Evolutionary conservation across 2,888 invertebrate genomes (phyloP), one percentile per base, ranked within the genome.

Genomic region (Nomada hirtipes): DNA sequence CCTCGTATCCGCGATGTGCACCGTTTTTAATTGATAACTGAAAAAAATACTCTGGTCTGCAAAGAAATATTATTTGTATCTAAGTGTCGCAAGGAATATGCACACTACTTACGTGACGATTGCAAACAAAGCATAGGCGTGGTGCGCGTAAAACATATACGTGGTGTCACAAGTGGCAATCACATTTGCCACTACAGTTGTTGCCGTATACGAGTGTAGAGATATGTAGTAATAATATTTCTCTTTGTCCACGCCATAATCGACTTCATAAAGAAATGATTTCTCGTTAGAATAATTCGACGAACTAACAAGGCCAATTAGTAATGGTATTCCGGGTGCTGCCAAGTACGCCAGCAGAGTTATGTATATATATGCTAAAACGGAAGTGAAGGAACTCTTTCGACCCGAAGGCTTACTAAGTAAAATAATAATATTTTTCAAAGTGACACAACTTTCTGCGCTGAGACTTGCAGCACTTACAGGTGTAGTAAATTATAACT

Each of bases 91-190:
- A 7, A 1, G 3, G 9, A 52, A 52, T 47, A 9, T 36, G 36
- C 0, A 23, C 18, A 36, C 4, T 3, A 0, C 36, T 42, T 50
- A 74, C 74, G 59, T 44, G 1, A 52, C 50, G n/a, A 74, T 42
- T 15, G 60, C 57, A 42, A 74, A 74, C 7, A 67, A 59, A 42
- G 65, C 50, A 18, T 10, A 74, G n/a, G 59, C 57, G n/a, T 74
- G 73, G 47, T 74, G 73, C 7, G 36, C 47, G 2, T 53, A 61
- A 0, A 74, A 2, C 15, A 74, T 68, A 11, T 74, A 74, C n/a
- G 23, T 26, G 36, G 23, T 68, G 23, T 74, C 59, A 10, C 13
- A 42, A 23, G 23, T 2, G 59, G 10, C 23, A 23, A 74, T 10
- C 20, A 52, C 11, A 26, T 50, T n/a, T 0, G n/a, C 23, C 9